Evolutionary conservation across 1,140 invertebrate genomes (phyloP).

Genomic region (Drusus annulatus): DNA sequence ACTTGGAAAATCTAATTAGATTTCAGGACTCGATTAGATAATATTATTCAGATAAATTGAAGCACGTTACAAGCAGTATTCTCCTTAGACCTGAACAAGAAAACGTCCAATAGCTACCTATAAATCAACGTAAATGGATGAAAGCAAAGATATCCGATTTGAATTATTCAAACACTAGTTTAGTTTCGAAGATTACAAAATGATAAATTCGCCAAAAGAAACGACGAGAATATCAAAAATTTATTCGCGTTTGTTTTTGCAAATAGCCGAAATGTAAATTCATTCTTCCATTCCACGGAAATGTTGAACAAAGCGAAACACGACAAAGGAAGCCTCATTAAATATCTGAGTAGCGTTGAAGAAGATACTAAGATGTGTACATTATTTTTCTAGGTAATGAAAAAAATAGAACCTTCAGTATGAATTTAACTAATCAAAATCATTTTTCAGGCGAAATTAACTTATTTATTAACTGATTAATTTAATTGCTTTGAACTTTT

Average conservation of each 20-base stretch:
- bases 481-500: too few species aligned
- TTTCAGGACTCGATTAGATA: too few species aligned
- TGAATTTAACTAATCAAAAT: too few species aligned
- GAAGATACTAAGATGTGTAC: too few species aligned
- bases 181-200: conserved; percentile 9
- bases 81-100: too few species aligned
- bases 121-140: conserved; percentile 3
- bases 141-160: conserved; percentile 3
- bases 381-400: too few species aligned
- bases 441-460: too few species aligned
- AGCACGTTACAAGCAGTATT: too few species aligned
- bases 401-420: too few species aligned
- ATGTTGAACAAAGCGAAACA: conserved; percentile 5
- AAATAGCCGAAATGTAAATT: conserved; percentile 11
- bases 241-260: conserved; percentile 13
- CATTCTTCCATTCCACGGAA: background rate
- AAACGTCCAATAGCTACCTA: background rate
- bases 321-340: conserved; percentile 5
- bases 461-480: too few species aligned
- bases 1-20: too few species aligned
- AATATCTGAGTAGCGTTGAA: background rate
- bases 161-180: conserved; percentile 5
- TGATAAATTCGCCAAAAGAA: conserved; percentile 5
- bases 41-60: too few species aligned
- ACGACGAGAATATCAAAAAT: conserved; percentile 8